Evolutionary conservation across 2,113 vertebrate species (phyloP).

Genomic region (Pachypanchax playfairii): DNA sequence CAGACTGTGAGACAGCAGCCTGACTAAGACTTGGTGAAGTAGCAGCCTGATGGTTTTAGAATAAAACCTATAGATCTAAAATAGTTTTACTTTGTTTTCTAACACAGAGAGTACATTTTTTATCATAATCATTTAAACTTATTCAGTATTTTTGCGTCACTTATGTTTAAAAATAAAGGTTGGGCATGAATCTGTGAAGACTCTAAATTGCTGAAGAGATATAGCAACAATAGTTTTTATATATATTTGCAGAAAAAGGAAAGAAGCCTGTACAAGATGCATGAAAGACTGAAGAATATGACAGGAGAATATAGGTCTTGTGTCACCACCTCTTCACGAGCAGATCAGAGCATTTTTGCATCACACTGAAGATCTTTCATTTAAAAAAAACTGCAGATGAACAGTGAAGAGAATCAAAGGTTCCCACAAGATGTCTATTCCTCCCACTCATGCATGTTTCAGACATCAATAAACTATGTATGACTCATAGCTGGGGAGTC

Average conservation of each 20-base stretch:
- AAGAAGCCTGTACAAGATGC: background rate
- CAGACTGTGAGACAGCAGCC: no score
- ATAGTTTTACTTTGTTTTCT: no score
- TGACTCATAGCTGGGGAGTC: constrained; percentile 61
- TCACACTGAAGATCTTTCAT: constrained; percentile 2
- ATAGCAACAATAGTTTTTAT: background rate
- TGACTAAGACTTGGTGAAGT: no score
- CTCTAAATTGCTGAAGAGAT: background rate
- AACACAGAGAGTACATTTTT: no score
- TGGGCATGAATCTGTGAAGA: background rate
- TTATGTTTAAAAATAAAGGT: background rate
- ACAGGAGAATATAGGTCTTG: constrained; percentile 9
- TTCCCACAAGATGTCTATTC: constrained; percentile 22
- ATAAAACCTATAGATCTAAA: no score
- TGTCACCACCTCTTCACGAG: constrained; percentile 22
- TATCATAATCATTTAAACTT: no score
- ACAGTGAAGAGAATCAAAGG: constrained; percentile 33
- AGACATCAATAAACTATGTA: constrained; percentile 26
- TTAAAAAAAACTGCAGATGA: constrained; percentile 4
- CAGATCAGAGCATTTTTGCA: constrained; percentile 25
- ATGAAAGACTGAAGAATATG: background rate
- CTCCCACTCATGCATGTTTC: constrained; percentile 31
- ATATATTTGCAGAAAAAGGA: background rate
- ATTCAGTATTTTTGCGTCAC: no score
- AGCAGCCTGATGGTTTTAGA: no score